These are phyloP conservation scores for Thecocarcelia acutangulata DNA, from an alignment of 2,888 invertebrate species.

Conservation along the genomic window DNA sequence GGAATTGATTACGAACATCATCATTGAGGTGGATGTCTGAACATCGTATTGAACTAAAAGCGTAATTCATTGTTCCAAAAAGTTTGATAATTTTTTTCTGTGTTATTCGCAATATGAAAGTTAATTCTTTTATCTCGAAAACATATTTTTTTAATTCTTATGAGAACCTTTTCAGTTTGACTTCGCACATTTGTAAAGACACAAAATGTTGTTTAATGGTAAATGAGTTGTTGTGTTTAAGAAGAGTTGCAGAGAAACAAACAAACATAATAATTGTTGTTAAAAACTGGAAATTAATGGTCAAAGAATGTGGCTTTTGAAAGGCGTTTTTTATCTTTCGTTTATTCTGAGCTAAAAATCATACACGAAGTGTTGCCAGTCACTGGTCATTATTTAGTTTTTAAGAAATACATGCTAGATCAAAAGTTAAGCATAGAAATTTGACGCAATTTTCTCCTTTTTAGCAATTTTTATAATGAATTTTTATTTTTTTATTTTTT, in stretches of 20 bases:
- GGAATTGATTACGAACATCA: too few relatives aligned
- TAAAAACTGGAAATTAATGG: conserved; percentile 63
- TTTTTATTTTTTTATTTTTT: background rate
- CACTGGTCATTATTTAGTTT: conserved; percentile 9
- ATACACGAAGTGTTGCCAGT: background rate
- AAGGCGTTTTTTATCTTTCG: conserved; percentile 54
- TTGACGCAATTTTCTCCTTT: background rate
- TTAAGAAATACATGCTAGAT: conserved; percentile 2
- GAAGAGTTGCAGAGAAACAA: conserved; percentile 41
- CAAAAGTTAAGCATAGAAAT: conserved; percentile 19
- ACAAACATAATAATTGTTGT: conserved; percentile 8
- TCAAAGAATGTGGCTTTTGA: conserved; percentile 66
- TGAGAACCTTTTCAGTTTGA: background rate
- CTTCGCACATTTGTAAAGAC: conserved; percentile 17
- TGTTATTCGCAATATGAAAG: too few relatives aligned
- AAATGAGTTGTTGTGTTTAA: conserved; percentile 49
- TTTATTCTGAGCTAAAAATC: conserved; percentile 36
- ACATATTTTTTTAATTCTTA: background rate
- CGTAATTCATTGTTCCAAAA: too few relatives aligned
- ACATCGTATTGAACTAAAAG: too few relatives aligned
- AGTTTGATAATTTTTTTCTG: too few relatives aligned
- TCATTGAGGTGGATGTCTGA: too few relatives aligned
- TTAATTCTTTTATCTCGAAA: background rate
- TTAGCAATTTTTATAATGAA: background rate
- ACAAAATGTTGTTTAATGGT: conserved; percentile 26